These are phyloP conservation scores for Microctenopoma lineatum DNA, from an alignment of 2,797 vertebrate genomes.

Conservation along the genomic window DNA sequence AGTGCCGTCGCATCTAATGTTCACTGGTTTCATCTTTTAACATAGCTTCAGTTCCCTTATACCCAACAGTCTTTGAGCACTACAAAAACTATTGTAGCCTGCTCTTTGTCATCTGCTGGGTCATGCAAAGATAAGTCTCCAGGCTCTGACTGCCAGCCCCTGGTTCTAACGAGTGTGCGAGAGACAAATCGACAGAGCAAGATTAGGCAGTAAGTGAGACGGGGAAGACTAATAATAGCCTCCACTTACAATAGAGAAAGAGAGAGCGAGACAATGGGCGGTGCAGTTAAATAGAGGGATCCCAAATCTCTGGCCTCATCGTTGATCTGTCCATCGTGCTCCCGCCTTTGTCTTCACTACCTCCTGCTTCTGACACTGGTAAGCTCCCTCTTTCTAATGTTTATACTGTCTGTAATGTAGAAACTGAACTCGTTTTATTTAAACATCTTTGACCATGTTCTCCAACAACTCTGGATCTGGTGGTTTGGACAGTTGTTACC, in stretches of 20 bases:
- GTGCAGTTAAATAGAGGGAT: slow-evolving; percentile 71
- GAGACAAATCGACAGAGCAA: slow-evolving; percentile 50
- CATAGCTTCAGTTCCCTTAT: neutral
- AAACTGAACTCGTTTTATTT: neutral
- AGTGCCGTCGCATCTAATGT: no score
- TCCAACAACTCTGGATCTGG: neutral
- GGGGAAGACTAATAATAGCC: slow-evolving; percentile 72
- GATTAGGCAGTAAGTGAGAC: slow-evolving; percentile 52
- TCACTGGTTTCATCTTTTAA: neutral
- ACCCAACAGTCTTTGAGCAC: neutral
- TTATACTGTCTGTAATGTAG: no score
- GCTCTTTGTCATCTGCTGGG: slow-evolving; percentile 4
- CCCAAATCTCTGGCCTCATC: slow-evolving; percentile 50
- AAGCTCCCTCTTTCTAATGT: slow-evolving; percentile 37
- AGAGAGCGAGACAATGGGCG: slow-evolving; percentile 60
- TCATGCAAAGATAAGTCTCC: slow-evolving; percentile 14
- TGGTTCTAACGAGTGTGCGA: slow-evolving; percentile 31
- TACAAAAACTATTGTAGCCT: neutral
- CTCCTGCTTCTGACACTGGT: slow-evolving; percentile 56
- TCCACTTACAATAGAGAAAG: slow-evolving; percentile 68
- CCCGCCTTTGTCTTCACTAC: slow-evolving; percentile 23
- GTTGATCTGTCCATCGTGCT: slow-evolving; percentile 38
- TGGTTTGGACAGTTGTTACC: neutral
- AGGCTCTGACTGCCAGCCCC: slow-evolving; percentile 13
- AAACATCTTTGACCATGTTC: neutral